A percentile compares a stretch with the other conserved stretches of the same genome.
Evolutionary conservation across 1,140 invertebrate genomes (phyloP).

Genomic region (Coelopa frigida): DNA sequence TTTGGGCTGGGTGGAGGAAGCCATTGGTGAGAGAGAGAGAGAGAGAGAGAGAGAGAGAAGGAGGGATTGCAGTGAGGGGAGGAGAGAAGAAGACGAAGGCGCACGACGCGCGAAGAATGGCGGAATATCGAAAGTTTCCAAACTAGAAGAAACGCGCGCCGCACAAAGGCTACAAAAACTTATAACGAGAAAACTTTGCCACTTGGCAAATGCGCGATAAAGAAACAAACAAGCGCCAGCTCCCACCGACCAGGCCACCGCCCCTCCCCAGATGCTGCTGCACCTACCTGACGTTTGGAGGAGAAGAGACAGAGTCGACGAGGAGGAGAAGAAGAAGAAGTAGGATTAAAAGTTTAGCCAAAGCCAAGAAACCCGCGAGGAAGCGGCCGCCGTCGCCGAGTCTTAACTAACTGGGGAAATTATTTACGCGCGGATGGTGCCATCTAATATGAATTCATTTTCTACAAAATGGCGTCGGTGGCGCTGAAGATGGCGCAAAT

Average conservation of each 20-base stretch:
- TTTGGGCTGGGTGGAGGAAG: no score
- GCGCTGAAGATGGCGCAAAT: not conserved
- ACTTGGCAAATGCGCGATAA: slow-evolving; percentile 44
- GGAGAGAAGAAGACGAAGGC: not conserved
- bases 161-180: slow-evolving; percentile 43
- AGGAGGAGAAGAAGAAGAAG: slow-evolving; percentile 5
- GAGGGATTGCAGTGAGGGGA: not conserved
- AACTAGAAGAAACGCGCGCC: slow-evolving; percentile 15
- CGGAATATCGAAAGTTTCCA: slow-evolving; percentile 13
- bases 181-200: slow-evolving; percentile 46
- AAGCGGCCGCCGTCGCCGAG: not conserved
- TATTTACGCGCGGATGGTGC: slow-evolving; percentile 46
- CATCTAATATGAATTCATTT: slow-evolving; percentile 46
- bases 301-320: slow-evolving; percentile 6
- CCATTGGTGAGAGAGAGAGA: no score
- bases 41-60: slow-evolving; percentile 3
- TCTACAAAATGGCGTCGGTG: slow-evolving; percentile 17
- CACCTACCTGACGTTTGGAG: not conserved
- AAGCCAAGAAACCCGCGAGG: not conserved
- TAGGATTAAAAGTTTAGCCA: not conserved
- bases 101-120: not conserved
- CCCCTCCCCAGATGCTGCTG: not conserved
- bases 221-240: slow-evolving; percentile 41
- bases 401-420: slow-evolving; percentile 20
- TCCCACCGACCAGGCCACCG: no score